Conservation (phyloP, 2,888 invertebrate species). For the Physocephala rufipes region DNA sequence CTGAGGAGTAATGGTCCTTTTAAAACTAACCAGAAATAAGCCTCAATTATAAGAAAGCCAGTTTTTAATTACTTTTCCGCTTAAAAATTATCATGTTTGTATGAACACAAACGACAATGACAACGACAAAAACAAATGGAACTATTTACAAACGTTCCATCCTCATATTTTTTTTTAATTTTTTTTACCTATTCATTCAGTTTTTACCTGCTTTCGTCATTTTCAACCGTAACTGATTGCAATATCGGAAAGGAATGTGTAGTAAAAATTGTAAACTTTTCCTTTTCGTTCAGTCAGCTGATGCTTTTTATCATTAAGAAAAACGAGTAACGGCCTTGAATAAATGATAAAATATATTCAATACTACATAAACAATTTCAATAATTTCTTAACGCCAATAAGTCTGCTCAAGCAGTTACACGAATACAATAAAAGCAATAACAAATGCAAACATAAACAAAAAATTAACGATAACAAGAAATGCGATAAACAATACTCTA, state of each 20-base stretch:
- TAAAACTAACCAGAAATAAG: too few relatives aligned
- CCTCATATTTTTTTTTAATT: too few relatives aligned
- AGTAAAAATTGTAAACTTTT: too few relatives aligned
- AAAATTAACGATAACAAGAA: slow-evolving; percentile 29
- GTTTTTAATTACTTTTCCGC: neutral
- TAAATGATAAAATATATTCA: slow-evolving; percentile 19
- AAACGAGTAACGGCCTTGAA: slow-evolving; percentile 13
- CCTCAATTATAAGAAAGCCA: neutral
- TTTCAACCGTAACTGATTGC: too few relatives aligned
- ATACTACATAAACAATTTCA: slow-evolving; percentile 18
- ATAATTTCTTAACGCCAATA: slow-evolving; percentile 41
- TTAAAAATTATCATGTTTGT: neutral
- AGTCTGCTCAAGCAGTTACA: slow-evolving; percentile 47
- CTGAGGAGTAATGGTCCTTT: too few relatives aligned
- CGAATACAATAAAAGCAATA: slow-evolving; percentile 32
- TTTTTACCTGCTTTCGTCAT: too few relatives aligned
- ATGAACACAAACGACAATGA: too few relatives aligned
- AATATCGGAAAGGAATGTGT: too few relatives aligned
- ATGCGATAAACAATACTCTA: slow-evolving; percentile 16
- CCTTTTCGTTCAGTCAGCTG: too few relatives aligned
- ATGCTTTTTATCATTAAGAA: slow-evolving; percentile 8
- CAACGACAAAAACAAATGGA: too few relatives aligned
- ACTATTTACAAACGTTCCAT: too few relatives aligned
- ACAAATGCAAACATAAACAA: slow-evolving; percentile 34
- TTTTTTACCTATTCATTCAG: too few relatives aligned